Evolutionary conservation across 2,888 invertebrate species (phyloP), one percentile per base, ranked within the genome.

Genomic region (Cheilosia impressa): DNA sequence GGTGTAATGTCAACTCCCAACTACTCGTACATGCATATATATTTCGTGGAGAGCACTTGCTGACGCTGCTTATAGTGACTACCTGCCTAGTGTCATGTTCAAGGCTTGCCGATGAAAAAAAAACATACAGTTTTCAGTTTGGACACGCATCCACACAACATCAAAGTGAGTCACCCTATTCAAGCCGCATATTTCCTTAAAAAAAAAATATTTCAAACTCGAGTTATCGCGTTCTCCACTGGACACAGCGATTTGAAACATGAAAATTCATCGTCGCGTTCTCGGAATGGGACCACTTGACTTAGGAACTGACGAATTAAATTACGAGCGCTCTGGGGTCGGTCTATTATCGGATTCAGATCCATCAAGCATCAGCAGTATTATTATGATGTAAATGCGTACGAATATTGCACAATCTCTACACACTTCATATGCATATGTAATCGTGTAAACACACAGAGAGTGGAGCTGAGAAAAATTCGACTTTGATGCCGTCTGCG

Each of bases 371-470:
- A 22, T 73, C 79, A 62, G 69, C 22, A 22, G 52, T 60, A 53
- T 69, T 66, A 66, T 75, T 63, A 57, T 76, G 60, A 69, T 76
- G 81, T 69, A 81, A 82, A 63, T 41, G 45, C 76, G 58, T 62
- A 58, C 19, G 58, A 68, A 53, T 60, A 43, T 82, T 82, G 75
- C 81, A 76, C 65, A 76, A 82, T 82, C 38, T 52, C 5, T 24
- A 41, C 68, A 58, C 19, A 62, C 45, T 69, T 58, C 55, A 24
- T 31, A 7, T 24, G 34, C n/a, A 45, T 60, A 38, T 47, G 17
- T 17, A 19, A 47, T 17, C 19, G 2, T 58, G 57, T 41, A 71
- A 55, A 63, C 62, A 78, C 6, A 34, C 50, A 15, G 38, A 15
- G 15, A 9, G 6, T 7, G 19, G 10, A 41, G 53, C 38, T 38